Percentiles rank a stretch among this genome's conserved stretches.
These are phyloP conservation scores for Halcyon badia DNA, from an alignment of 2,797 vertebrate genomes.

Conservation along the genomic window DNA sequence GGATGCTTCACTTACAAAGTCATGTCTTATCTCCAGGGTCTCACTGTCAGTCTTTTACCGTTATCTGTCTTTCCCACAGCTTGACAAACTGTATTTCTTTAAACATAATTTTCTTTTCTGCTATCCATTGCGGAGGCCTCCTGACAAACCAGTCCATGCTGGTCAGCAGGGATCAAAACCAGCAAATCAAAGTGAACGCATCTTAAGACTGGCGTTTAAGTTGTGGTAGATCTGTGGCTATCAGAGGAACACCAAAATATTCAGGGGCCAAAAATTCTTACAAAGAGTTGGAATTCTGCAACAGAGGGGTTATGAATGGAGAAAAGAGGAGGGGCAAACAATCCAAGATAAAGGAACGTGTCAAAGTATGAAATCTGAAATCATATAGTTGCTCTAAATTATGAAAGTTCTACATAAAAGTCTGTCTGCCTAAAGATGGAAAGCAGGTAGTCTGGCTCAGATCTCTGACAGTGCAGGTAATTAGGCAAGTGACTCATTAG, in stretches of 20 bases:
- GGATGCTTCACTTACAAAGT: background rate
- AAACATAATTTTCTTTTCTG: background rate
- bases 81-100: background rate
- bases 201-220: background rate
- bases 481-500: background rate
- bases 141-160: background rate
- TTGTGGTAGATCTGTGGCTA: background rate
- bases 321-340: background rate
- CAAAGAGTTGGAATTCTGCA: background rate
- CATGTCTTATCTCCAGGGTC: background rate
- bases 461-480: background rate
- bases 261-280: background rate
- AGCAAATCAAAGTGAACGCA: background rate
- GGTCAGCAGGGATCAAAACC: constrained; percentile 2
- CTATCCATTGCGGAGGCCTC: background rate
- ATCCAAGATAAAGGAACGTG: background rate
- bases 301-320: background rate
- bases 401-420: background rate
- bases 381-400: background rate
- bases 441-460: background rate
- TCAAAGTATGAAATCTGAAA: background rate
- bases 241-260: background rate
- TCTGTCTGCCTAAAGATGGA: background rate
- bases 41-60: background rate
- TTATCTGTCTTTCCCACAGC: background rate